phyloP scores from a whole-genome alignment of 2,797 vertebrate genomes.

The Hirundo rustica region DNA sequence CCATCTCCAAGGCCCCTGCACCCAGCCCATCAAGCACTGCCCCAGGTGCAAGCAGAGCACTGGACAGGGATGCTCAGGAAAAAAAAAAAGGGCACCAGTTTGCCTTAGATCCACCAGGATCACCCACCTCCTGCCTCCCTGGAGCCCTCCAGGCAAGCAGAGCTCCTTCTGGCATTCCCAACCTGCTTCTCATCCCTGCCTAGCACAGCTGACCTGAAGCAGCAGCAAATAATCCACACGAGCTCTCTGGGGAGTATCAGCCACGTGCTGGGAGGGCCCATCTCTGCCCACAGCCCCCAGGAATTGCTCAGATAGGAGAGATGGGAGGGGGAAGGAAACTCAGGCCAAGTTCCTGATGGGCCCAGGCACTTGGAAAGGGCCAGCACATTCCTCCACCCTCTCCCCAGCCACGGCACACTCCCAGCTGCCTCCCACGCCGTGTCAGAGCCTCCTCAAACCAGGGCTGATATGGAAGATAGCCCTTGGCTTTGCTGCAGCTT shows the following conservation, averaged over 20 bases:
- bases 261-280: not conserved
- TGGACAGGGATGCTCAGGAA: not conserved
- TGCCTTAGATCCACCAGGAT: not conserved
- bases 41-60: fast-evolving
- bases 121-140: not conserved
- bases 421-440: not conserved
- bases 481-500: not conserved
- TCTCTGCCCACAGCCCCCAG: not conserved
- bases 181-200: not conserved
- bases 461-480: not conserved
- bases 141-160: not conserved
- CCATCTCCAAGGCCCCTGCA: not conserved
- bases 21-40: not conserved
- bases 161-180: not conserved
- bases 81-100: not conserved
- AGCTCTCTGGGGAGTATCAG: not conserved
- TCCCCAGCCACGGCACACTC: not conserved
- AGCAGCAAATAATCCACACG: not conserved
- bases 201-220: not conserved
- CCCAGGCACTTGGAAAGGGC: not conserved
- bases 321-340: not conserved
- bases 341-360: constrained; percentile 5
- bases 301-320: not conserved
- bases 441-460: not conserved
- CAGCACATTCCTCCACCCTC: constrained; percentile 27